Conservation (phyloP, 1,140 invertebrate genomes). For the Vollenhovia emeryi region DNA sequence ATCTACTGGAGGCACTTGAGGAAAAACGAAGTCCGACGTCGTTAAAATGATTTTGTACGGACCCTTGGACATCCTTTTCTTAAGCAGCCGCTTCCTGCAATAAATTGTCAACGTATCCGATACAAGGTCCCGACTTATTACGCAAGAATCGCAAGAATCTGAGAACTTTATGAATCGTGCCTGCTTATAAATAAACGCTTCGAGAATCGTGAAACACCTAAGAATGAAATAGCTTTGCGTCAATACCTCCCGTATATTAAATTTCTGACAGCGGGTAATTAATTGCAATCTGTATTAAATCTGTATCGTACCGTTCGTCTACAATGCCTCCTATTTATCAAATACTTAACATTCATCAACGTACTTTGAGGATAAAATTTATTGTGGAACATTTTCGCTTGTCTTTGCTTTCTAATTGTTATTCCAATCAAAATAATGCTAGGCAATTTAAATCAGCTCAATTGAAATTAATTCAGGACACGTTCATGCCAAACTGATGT, state of each 20-base stretch:
- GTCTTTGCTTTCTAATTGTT: background rate
- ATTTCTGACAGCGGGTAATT: background rate
- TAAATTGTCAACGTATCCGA: slow-evolving; percentile 1
- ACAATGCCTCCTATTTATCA: background rate
- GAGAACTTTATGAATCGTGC: background rate
- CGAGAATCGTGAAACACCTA: background rate
- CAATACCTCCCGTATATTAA: background rate
- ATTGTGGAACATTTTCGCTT: background rate
- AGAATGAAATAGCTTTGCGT: background rate
- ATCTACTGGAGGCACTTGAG: slow-evolving; percentile 86
- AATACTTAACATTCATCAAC: background rate
- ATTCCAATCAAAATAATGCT: background rate
- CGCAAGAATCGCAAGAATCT: background rate
- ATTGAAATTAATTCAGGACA: background rate
- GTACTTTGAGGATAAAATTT: background rate
- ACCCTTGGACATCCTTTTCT: slow-evolving; percentile 89
- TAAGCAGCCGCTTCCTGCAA: slow-evolving; percentile 87
- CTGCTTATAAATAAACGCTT: background rate
- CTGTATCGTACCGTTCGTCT: background rate
- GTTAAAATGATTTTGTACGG: slow-evolving; percentile 92
- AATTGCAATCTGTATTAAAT: background rate
- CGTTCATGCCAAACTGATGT: background rate
- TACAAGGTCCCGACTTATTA: background rate
- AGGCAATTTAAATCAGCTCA: background rate
- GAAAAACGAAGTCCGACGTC: slow-evolving; percentile 91